Evolutionary conservation across 2,797 vertebrate genomes (phyloP).

Genomic region (Melanogrammus aeglefinus): DNA sequence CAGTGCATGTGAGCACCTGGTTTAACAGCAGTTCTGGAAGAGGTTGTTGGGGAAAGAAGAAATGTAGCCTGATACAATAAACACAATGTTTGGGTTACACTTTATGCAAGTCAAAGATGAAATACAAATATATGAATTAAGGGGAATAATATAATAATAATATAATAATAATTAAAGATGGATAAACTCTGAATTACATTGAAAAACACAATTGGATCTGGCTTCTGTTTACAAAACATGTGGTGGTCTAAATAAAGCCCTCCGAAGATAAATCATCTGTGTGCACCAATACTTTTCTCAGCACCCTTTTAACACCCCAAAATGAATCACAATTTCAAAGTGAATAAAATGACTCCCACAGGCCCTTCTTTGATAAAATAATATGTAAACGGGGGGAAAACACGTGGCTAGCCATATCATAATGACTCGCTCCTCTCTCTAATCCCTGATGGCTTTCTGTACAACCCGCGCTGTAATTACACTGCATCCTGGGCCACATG

Average conservation of each 20-base stretch:
- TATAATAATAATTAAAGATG: slow-evolving; percentile 10
- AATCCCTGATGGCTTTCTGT: slow-evolving; percentile 74
- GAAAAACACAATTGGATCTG: background rate
- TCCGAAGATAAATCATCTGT: too few relatives aligned
- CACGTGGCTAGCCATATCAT: slow-evolving; percentile 72
- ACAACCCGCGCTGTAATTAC: slow-evolving; percentile 79
- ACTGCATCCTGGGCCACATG: slow-evolving; percentile 61
- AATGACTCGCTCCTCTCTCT: slow-evolving; percentile 62
- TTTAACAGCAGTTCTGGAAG: slow-evolving; percentile 58
- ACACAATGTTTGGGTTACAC: slow-evolving; percentile 50
- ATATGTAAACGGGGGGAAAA: slow-evolving; percentile 55
- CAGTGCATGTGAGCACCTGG: slow-evolving; percentile 60
- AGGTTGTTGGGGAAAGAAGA: slow-evolving; percentile 35
- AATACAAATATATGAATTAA: slow-evolving; percentile 22
- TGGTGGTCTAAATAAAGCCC: background rate
- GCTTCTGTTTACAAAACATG: background rate
- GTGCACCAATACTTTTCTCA: too few relatives aligned
- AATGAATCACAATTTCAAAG: background rate
- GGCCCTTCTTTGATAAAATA: slow-evolving; percentile 36
- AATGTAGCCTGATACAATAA: slow-evolving; percentile 56
- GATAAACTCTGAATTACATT: slow-evolving; percentile 4
- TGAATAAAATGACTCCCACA: slow-evolving; percentile 17
- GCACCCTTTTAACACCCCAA: background rate
- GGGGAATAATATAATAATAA: slow-evolving; percentile 35
- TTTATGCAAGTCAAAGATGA: slow-evolving; percentile 15